phyloP scores from a whole-genome alignment of 1,140 invertebrate species.

The Drosophila neocordata region DNA sequence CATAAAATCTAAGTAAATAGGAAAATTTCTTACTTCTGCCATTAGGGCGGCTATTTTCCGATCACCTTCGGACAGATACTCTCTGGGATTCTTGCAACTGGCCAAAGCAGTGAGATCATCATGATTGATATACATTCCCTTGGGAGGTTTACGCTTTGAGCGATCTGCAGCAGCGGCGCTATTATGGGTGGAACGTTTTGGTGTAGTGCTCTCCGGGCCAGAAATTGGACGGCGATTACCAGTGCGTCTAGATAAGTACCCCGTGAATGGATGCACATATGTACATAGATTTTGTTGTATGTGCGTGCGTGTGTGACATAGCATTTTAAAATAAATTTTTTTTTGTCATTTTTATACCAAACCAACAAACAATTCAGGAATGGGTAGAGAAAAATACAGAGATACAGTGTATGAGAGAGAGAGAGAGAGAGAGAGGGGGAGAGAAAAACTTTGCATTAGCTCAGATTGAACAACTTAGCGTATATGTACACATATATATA shows the following conservation, averaged over 20 bases:
- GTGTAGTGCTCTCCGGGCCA: constrained; percentile 84
- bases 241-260: constrained; percentile 85
- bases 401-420: constrained; percentile 29
- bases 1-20: background rate
- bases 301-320: background rate
- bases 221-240: constrained; percentile 89
- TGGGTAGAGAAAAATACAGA: background rate
- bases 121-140: constrained; percentile 98
- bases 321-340: background rate
- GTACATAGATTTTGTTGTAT: background rate
- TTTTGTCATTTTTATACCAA: background rate
- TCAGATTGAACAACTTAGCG: constrained; percentile 34
- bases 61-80: constrained; percentile 95
- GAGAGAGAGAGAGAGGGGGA: constrained; percentile 30
- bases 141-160: constrained; percentile 95
- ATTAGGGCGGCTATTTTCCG: constrained; percentile 96
- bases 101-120: constrained; percentile 96
- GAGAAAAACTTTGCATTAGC: constrained; percentile 71
- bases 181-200: constrained; percentile 80
- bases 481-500: constrained; percentile 14
- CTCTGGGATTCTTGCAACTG: constrained; percentile 83
- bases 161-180: constrained; percentile 84
- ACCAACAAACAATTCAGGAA: constrained; percentile 4
- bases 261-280: background rate
- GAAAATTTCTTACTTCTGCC: constrained; percentile 91